These are phyloP conservation scores for Folsomia candida DNA, from an alignment of 2,888 invertebrate genomes.

Conservation along the genomic window DNA sequence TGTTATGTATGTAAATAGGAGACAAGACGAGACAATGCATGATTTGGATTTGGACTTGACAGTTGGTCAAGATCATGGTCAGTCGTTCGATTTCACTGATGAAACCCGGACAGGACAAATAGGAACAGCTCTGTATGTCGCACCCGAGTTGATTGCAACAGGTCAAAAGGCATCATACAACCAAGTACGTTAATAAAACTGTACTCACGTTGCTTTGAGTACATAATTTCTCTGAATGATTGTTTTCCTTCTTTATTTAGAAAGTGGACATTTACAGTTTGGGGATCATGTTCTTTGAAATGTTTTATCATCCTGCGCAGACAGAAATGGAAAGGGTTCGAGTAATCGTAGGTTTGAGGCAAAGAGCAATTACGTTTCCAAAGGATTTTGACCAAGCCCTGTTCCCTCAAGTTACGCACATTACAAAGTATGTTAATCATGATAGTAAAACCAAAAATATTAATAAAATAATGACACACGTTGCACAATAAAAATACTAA, in stretches of 20 bases:
- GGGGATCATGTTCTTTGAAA: conserved; percentile 92
- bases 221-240: too few species aligned
- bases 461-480: too few species aligned
- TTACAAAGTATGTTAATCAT: conserved; percentile 59
- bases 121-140: conserved; percentile 92
- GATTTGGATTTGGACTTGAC: background rate
- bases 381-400: conserved; percentile 62
- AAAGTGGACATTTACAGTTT: conserved; percentile 84
- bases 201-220: too few species aligned
- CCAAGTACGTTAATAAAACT: conserved; percentile 57
- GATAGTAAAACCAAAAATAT: too few species aligned
- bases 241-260: too few species aligned
- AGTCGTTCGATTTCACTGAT: conserved; percentile 53
- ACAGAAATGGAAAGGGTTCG: conserved; percentile 88
- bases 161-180: conserved; percentile 72
- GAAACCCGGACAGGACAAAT: conserved; percentile 75
- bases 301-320: conserved; percentile 79
- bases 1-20: too few species aligned
- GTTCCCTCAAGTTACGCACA: conserved; percentile 62
- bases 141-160: conserved; percentile 79
- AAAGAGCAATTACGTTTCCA: conserved; percentile 69
- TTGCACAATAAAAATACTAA: background rate
- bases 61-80: conserved; percentile 16
- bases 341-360: conserved; percentile 70
- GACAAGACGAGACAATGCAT: conserved; percentile 1